These are phyloP conservation scores for Oxygymnocypris stewartii DNA, from an alignment of 2,113 vertebrate species.

Conservation along the genomic window DNA sequence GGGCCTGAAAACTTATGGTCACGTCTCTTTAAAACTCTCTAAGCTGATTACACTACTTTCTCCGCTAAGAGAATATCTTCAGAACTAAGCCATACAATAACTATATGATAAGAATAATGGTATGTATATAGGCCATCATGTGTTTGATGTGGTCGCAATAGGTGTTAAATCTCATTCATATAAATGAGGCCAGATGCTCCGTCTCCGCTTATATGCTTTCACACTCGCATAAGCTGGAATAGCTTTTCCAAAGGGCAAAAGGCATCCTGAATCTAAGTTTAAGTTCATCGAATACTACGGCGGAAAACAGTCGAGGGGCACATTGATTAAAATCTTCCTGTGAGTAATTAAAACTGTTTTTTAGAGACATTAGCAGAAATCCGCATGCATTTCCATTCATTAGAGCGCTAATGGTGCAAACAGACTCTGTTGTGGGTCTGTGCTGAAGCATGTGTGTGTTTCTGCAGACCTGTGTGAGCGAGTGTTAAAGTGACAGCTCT, in stretches of 20 bases:
- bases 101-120: conserved; percentile 20
- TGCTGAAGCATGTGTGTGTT: neutral
- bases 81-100: neutral
- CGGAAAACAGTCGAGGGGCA: too few species aligned
- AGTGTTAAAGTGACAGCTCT: conserved; percentile 49
- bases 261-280: conserved; percentile 60
- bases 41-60: neutral
- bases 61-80: neutral
- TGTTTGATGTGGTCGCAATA: conserved; percentile 53
- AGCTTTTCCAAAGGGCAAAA: conserved; percentile 20
- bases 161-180: conserved; percentile 61
- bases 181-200: conserved; percentile 64
- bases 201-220: conserved; percentile 54
- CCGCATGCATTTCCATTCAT: conserved; percentile 56
- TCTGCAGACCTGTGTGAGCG: conserved; percentile 40
- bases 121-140: conserved; percentile 17
- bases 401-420: conserved; percentile 42
- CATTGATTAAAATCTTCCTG: conserved; percentile 69
- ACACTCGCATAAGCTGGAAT: neutral
- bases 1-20: conserved; percentile 1
- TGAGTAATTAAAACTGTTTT: conserved; percentile 71
- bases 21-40: conserved; percentile 4
- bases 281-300: conserved; percentile 64
- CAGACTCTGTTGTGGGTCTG: neutral
- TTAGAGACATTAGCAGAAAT: conserved; percentile 64